These are phyloP conservation scores for Oncorhynchus clarkii DNA, from an alignment of 2,113 vertebrate species.

Conservation along the genomic window DNA sequence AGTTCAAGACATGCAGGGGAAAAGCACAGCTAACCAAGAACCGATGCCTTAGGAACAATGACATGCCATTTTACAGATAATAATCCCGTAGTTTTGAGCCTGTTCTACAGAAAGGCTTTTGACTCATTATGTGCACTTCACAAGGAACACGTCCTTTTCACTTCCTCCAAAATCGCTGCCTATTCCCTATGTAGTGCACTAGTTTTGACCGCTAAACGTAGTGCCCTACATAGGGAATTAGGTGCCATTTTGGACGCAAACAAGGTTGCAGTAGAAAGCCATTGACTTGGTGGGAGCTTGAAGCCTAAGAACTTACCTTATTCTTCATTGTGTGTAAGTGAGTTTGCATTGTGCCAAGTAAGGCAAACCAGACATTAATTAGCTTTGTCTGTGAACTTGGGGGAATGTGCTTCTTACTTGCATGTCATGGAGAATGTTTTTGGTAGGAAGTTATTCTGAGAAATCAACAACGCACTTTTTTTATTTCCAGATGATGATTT, in stretches of 20 bases:
- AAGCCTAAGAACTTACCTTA: background rate
- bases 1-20: constrained; percentile 12
- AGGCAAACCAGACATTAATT: background rate
- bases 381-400: background rate
- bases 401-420: background rate
- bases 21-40: constrained; percentile 17
- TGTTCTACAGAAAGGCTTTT: background rate
- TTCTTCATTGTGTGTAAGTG: background rate
- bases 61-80: constrained; percentile 20
- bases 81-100: background rate
- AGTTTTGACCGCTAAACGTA: too few relatives aligned
- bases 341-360: background rate
- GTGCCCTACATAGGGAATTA: too few relatives aligned
- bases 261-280: constrained; percentile 9
- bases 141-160: constrained; percentile 22
- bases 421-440: constrained; percentile 5
- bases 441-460: background rate
- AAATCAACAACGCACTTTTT: constrained; percentile 25
- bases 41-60: constrained; percentile 15
- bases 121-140: constrained; percentile 41
- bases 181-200: too few relatives aligned
- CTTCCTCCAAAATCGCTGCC: too few relatives aligned
- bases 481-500: background rate
- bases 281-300: too few relatives aligned
- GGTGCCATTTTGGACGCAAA: background rate